Conservation (phyloP, 2,113 vertebrate genomes). For the Micromys minutus region DNA sequence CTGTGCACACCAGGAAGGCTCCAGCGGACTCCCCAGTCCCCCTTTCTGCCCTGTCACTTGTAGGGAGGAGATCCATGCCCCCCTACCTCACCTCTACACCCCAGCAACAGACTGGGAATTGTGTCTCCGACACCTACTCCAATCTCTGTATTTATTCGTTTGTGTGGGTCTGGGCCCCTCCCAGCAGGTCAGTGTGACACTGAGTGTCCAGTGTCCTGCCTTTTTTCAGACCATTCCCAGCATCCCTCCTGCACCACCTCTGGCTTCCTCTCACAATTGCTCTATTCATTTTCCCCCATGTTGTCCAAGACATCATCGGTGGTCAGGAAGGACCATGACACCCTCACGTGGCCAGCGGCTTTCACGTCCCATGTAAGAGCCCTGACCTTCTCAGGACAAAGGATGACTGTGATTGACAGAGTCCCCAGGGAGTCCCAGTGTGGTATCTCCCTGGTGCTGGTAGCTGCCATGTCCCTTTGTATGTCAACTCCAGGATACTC, state of each 20-base stretch:
- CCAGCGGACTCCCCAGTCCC: background rate
- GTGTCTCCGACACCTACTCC: background rate
- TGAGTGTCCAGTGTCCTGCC: background rate
- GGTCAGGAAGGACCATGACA: background rate
- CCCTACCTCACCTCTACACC: background rate
- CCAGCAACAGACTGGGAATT: background rate
- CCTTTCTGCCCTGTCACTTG: rapidly evolving
- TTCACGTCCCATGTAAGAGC: background rate
- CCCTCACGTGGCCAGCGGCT: background rate
- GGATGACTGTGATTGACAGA: background rate
- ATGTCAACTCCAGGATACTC: background rate
- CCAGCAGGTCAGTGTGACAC: background rate
- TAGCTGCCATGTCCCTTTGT: background rate
- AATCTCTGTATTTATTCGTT: background rate
- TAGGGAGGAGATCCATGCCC: rapidly evolving
- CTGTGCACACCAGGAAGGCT: background rate
- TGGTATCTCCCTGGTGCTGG: background rate
- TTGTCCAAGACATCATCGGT: background rate
- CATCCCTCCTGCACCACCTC: no score
- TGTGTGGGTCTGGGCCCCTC: background rate
- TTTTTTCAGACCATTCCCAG: background rate
- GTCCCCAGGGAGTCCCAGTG: background rate
- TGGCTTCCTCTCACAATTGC: background rate
- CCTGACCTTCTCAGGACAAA: background rate
- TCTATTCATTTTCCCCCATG: background rate